A percentile compares a stretch with the other conserved stretches of the same genome.
phyloP scores from a whole-genome alignment of 2,888 invertebrate genomes.

The Macrosiphum euphorbiae region DNA sequence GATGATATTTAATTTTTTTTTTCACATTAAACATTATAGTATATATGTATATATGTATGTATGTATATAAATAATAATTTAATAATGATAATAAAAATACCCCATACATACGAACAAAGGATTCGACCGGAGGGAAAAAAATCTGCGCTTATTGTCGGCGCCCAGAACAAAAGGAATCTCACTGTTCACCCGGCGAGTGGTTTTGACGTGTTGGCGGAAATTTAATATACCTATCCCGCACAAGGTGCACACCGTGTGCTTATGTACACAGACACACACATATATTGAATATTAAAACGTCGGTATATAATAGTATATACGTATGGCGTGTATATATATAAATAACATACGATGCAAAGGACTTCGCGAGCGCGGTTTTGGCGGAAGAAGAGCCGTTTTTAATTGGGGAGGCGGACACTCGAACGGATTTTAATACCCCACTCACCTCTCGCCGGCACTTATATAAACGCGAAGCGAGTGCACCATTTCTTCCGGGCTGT shows the following conservation, averaged over 20 bases:
- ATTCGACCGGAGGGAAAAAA: slow-evolving; percentile 8
- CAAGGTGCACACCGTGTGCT: not conserved
- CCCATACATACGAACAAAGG: slow-evolving; percentile 31
- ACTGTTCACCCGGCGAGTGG: slow-evolving; percentile 48
- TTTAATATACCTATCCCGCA: slow-evolving; percentile 52
- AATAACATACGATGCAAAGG: not conserved
- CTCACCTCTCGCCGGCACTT: not conserved
- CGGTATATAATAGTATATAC: not conserved
- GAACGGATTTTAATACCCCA: slow-evolving; percentile 39
- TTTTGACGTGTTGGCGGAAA: slow-evolving; percentile 59
- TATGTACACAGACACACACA: not conserved
- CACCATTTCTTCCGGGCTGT: not conserved
- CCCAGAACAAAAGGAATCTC: slow-evolving; percentile 61
- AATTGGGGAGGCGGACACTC: slow-evolving; percentile 48
- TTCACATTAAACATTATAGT: slow-evolving; percentile 19
- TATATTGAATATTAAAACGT: slow-evolving; percentile 3
- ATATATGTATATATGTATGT: not conserved
- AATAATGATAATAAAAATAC: slow-evolving; percentile 37
- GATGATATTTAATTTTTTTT: slow-evolving; percentile 55
- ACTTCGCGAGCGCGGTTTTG: not conserved
- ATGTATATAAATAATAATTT: not conserved
- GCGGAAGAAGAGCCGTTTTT: slow-evolving; percentile 38
- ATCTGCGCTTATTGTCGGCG: slow-evolving; percentile 55
- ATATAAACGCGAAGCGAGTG: not conserved
- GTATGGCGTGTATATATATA: not conserved